phyloP scores from a whole-genome alignment of 1,140 invertebrate genomes.

The Lerema accius region DNA sequence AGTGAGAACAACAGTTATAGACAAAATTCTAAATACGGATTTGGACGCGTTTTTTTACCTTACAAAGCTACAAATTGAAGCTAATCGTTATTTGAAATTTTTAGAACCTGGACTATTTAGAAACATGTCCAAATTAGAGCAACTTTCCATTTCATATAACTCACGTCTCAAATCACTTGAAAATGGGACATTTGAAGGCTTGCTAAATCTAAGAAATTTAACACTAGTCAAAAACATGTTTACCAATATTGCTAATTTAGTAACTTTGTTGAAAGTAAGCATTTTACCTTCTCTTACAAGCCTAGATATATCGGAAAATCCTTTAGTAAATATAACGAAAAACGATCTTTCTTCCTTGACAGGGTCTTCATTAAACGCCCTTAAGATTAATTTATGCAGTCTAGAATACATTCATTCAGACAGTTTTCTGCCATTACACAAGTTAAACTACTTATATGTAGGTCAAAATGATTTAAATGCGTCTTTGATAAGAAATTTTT shows the following conservation, averaged over 20 bases:
- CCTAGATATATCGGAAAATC: slow-evolving; percentile 72
- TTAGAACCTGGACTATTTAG: slow-evolving; percentile 63
- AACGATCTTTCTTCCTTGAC: slow-evolving; percentile 63
- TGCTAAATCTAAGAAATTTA: slow-evolving; percentile 67
- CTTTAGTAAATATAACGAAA: slow-evolving; percentile 61
- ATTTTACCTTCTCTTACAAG: slow-evolving; percentile 60
- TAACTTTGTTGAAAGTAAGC: slow-evolving; percentile 53
- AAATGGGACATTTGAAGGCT: slow-evolving; percentile 57
- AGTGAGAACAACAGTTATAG: slow-evolving; percentile 67
- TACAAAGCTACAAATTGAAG: slow-evolving; percentile 63
- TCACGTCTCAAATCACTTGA: slow-evolving; percentile 52
- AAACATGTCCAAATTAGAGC: slow-evolving; percentile 59
- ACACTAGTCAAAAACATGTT: slow-evolving; percentile 78
- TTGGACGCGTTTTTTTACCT: slow-evolving; percentile 54
- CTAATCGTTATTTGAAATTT: slow-evolving; percentile 65
- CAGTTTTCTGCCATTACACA: slow-evolving; percentile 71
- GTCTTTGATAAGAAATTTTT: slow-evolving; percentile 64
- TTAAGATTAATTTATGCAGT: slow-evolving; percentile 79
- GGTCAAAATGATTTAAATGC: slow-evolving; percentile 81
- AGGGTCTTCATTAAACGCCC: slow-evolving; percentile 56
- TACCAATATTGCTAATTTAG: slow-evolving; percentile 55
- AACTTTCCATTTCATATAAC: slow-evolving; percentile 72
- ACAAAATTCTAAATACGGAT: slow-evolving; percentile 52
- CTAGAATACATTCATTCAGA: slow-evolving; percentile 79
- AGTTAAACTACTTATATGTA: slow-evolving; percentile 71